A percentile compares a stretch with the other conserved stretches of the same genome.
Conservation (phyloP, 2,113 vertebrate species). For the Zingel zingel region DNA sequence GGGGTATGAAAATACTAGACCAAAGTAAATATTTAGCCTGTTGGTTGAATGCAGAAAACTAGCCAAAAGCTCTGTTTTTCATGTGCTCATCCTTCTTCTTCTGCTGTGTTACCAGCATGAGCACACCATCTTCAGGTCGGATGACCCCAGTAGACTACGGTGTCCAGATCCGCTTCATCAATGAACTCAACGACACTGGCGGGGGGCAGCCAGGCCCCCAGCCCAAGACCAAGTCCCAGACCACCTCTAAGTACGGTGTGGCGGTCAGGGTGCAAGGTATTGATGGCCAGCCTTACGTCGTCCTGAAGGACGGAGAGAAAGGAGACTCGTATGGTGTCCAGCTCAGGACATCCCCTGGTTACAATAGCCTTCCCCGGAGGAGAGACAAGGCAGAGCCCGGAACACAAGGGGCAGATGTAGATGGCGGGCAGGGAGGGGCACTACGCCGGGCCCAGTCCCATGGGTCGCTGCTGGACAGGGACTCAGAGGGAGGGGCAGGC, state of each 20-base stretch:
- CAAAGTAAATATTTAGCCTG: background rate
- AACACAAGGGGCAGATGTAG: constrained; percentile 34
- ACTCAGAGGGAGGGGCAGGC: constrained; percentile 51
- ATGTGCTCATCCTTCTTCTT: background rate
- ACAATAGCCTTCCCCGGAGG: constrained; percentile 75
- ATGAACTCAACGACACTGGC: constrained; percentile 82
- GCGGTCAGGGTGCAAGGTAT: constrained; percentile 95
- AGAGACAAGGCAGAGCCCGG: constrained; percentile 54
- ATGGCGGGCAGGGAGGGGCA: constrained; percentile 63
- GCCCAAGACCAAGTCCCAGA: constrained; percentile 61
- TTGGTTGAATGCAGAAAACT: background rate
- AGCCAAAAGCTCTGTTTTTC: background rate
- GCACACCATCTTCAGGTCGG: constrained; percentile 78
- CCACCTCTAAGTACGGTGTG: constrained; percentile 89
- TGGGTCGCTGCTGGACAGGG: constrained; percentile 85
- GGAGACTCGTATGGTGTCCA: constrained; percentile 93
- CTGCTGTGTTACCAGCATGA: constrained; percentile 76
- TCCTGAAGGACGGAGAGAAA: constrained; percentile 92
- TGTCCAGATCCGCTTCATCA: constrained; percentile 95
- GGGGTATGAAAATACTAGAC: background rate
- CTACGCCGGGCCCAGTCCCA: constrained; percentile 90
- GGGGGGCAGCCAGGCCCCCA: constrained; percentile 52
- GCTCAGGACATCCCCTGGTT: constrained; percentile 76
- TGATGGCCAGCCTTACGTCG: constrained; percentile 93
- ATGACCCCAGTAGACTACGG: constrained; percentile 89